Conservation (phyloP, 2,113 vertebrate species). For the Labrus mixtus region DNA sequence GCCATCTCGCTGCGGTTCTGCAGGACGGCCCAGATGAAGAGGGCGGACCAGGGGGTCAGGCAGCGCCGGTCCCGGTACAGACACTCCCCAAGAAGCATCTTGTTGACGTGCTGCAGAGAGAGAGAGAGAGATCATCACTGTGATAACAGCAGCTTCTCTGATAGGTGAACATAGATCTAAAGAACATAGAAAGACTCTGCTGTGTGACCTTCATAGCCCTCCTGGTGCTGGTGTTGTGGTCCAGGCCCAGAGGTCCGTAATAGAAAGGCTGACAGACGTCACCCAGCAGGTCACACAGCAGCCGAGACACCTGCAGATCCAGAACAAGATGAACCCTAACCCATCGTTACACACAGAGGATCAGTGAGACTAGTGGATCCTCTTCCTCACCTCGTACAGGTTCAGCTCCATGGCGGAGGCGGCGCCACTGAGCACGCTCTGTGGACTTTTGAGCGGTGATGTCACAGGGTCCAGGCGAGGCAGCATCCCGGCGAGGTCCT, state of each 20-base stretch:
- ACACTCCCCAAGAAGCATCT: constrained; percentile 56
- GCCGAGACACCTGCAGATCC: constrained; percentile 76
- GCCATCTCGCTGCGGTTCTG: constrained; percentile 91
- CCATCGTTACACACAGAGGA: no score
- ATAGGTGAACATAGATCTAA: no score
- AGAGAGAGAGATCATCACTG: not conserved
- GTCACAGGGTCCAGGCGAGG: not conserved
- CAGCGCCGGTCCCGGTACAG: constrained; percentile 42
- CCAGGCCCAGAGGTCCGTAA: constrained; percentile 53
- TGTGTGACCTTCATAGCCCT: constrained; percentile 73
- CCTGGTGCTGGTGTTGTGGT: constrained; percentile 52
- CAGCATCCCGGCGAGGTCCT: not conserved
- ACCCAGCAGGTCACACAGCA: constrained; percentile 76
- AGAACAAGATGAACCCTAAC: no score
- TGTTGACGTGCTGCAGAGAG: constrained; percentile 56
- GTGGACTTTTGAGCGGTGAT: not conserved
- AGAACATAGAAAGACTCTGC: no score
- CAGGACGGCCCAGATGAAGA: constrained; percentile 91
- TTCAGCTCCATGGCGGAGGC: constrained; percentile 45
- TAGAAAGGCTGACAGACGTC: constrained; percentile 87
- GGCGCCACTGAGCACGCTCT: not conserved
- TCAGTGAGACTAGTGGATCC: no score
- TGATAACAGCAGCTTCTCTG: no score
- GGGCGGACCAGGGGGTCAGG: constrained; percentile 86
- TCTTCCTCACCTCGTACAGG: constrained; percentile 78